Evolutionary conservation across 2,113 vertebrate species (phyloP), one percentile per base, ranked within the genome.

Genomic region (Hydrolagus affinis): DNA sequence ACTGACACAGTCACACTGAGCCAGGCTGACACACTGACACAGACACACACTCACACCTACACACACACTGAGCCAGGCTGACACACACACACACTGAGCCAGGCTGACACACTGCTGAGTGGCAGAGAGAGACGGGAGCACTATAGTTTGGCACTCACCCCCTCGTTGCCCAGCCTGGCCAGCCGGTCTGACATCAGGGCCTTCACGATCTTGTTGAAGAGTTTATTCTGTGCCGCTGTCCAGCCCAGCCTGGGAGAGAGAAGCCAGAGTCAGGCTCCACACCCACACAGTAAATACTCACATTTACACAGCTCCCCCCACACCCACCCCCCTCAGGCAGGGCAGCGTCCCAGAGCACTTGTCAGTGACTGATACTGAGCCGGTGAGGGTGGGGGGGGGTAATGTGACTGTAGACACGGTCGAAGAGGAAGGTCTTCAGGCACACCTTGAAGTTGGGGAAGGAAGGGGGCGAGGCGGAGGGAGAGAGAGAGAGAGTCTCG

Each of bases 121-220:
- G 44, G 12, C 71, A 44, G 44, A 44, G 4, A 44, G 44, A 44
- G 2, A 44, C 44, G 7, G 71, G 71, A 23, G 6, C 6, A 6
- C 44, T 44, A 44, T 6, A 2, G 28, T 4, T 9, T n/a, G 10
- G 1, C 28, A 89, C 95, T 96, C 91, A 98, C 98, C 92, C 95
- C 93, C 88, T 99, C 97, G 14, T 97, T 98, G 85, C 97, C 96
- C 89, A 99, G 88, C 28, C 98, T 94, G 62, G 97, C 96, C 74
- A 98, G 92, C 83, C 97, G 90, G 90, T 99, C 98, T 0, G 94
- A 96, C 86, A 98, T 97, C 86, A 99, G 91, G 0, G 97, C 96
- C 89, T 98, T 98, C 87, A 98, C 93, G 70, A 98, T 96, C 92
- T 99, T 99, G 88, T 98, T 99, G 87, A 99, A 99, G 0, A 99